A percentile compares a stretch with the other conserved stretches of the same genome.
phyloP scores from a whole-genome alignment of 2,113 vertebrate species.

The Oceanites oceanicus region DNA sequence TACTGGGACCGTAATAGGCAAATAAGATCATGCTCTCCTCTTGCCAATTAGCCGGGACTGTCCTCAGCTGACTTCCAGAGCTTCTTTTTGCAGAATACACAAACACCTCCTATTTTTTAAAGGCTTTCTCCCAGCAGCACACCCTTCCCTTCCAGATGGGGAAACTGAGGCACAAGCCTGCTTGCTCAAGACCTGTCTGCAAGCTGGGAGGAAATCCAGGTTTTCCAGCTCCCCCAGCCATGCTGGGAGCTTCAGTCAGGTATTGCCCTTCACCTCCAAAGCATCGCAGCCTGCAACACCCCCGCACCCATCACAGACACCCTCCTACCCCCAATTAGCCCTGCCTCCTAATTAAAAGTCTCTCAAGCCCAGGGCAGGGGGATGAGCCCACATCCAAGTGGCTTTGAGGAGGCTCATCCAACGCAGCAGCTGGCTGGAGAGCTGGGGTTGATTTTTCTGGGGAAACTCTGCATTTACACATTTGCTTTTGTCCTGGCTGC shows the following conservation, averaged over 20 bases:
- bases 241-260: neutral
- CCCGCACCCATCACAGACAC: neutral
- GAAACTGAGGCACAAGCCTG: neutral
- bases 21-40: neutral
- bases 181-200: neutral
- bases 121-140: neutral
- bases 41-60: neutral
- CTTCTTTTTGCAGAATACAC: neutral
- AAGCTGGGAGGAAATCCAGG: neutral
- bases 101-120: neutral
- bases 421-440: neutral
- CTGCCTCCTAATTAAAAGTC: neutral
- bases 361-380: neutral
- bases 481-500: neutral
- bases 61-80: constrained; percentile 39
- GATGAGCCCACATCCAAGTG: neutral
- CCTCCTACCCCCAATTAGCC: neutral
- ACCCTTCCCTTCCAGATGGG: neutral
- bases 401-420: neutral
- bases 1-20: neutral
- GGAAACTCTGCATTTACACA: neutral
- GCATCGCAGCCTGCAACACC: neutral
- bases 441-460: neutral
- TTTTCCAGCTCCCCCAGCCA: neutral
- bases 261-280: neutral